Evolutionary conservation across 2,113 vertebrate genomes (phyloP), one percentile per base, ranked within the genome.

Genomic region (Murina feae): DNA sequence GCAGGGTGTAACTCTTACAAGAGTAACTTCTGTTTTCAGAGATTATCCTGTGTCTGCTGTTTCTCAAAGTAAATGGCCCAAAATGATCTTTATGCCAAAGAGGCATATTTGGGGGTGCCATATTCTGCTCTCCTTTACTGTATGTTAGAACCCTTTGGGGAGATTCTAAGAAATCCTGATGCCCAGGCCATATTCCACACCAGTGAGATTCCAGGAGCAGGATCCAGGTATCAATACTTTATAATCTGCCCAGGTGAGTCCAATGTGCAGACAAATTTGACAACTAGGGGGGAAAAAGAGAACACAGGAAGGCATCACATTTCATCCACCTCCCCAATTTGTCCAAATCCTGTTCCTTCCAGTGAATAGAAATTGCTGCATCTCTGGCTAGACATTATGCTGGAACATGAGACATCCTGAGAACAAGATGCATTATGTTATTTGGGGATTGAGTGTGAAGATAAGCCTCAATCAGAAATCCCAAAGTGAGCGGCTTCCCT

Each of bases 401-500:
- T 23, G 35, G 35, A 49, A 88, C 44, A 78, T 42, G 78, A 90
- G 90, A n/a, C 58, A 32, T 60, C 44, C 92, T 74, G 63, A 88
- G 71, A 87, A 90, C 9, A 74, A 42, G 88, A 37, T 66, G 8
- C 3, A 25, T 85, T 66, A 42, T 93, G 58, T 87, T 87, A 65
- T 85, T 79, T 79, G 55, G 75, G 49, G n/a, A 82, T 13, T 88
- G 58, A 71, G 30, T 72, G 60, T 49, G 42, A 84, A 83, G 55
- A 75, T 71, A 86, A 84, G n/a, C 71, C 71, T 91, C 66, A 58
- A 10, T 75, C 51, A 65, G 71, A 76, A 96, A 92, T 28, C n/a
- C 72, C 53, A 58, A 71, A 37, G 65, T 95, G 68, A 90, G 68
- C 74, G 86, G 74, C 71, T 93, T 76, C 10, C 8, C 53, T 74